Conservation (phyloP, 2,113 vertebrate genomes). For the Neoarius graeffei region DNA sequence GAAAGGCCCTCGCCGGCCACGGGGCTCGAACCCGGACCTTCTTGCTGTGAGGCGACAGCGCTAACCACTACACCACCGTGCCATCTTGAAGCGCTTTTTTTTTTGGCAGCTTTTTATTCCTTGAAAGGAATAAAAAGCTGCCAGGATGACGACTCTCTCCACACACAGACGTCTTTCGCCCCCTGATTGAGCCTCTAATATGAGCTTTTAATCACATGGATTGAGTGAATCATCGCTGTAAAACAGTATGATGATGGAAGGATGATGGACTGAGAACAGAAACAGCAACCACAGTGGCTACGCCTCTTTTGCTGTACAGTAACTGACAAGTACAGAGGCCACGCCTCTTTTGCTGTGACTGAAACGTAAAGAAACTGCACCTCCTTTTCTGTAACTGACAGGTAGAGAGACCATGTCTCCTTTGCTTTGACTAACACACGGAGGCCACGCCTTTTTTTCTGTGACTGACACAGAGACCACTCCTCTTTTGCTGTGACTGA, state of each 20-base stretch:
- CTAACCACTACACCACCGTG: too few species aligned
- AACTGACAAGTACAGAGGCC: not conserved
- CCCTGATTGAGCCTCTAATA: not conserved
- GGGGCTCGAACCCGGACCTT: too few species aligned
- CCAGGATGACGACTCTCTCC: not conserved
- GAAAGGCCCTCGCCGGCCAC: too few species aligned
- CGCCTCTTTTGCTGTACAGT: not conserved
- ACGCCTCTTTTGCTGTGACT: not conserved
- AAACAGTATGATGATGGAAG: not conserved
- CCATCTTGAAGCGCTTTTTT: too few species aligned
- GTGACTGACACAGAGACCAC: not conserved
- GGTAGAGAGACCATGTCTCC: too few species aligned
- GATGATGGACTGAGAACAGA: not conserved
- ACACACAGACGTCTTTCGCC: not conserved
- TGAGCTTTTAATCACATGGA: conserved; percentile 10
- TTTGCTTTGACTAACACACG: not conserved
- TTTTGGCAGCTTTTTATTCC: too few species aligned
- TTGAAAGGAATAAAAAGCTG: not conserved
- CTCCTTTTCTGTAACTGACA: too few species aligned
- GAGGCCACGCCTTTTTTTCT: not conserved
- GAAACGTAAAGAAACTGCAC: not conserved
- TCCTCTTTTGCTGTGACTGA: not conserved
- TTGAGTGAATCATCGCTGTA: not conserved
- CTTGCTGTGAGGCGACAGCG: too few species aligned
- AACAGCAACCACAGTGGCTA: not conserved